Evolutionary conservation across 2,113 vertebrate genomes (phyloP).

Genomic region (Podiceps cristatus): DNA sequence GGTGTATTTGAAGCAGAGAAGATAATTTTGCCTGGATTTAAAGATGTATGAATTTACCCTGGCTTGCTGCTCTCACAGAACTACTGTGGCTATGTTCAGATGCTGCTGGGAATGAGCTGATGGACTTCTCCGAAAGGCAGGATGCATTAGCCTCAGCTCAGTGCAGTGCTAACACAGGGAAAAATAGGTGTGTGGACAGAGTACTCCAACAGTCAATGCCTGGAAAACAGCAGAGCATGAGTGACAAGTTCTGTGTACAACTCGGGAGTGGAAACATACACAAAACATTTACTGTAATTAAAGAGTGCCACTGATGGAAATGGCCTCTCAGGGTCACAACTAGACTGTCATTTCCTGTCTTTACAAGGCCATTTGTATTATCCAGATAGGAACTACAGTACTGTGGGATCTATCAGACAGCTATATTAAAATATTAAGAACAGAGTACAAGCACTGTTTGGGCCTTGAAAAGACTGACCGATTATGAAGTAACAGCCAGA

Average conservation of each 20-base stretch:
- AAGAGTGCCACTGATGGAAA: neutral
- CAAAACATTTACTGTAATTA: neutral
- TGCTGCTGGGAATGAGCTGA: neutral
- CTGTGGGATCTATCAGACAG: neutral
- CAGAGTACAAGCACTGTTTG: neutral
- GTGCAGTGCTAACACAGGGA: neutral
- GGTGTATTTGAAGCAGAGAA: neutral
- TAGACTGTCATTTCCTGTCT: neutral
- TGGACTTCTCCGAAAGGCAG: neutral
- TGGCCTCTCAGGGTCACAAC: neutral
- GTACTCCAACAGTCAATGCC: neutral
- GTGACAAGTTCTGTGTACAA: neutral
- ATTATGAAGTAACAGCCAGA: neutral
- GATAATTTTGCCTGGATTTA: neutral
- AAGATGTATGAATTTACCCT: neutral
- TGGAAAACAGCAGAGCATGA: rapidly evolving
- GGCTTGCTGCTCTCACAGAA: neutral
- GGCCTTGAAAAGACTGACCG: neutral
- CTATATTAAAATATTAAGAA: neutral
- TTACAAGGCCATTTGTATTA: neutral
- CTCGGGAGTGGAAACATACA: neutral
- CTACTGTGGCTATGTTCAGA: rapidly evolving
- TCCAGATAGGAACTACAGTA: neutral
- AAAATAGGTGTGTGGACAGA: neutral
- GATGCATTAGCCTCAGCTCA: neutral